A percentile compares a stretch with the other conserved stretches of the same genome.
phyloP scores from a whole-genome alignment of 1,140 invertebrate genomes.

The Stegodyphus mimosarum region DNA sequence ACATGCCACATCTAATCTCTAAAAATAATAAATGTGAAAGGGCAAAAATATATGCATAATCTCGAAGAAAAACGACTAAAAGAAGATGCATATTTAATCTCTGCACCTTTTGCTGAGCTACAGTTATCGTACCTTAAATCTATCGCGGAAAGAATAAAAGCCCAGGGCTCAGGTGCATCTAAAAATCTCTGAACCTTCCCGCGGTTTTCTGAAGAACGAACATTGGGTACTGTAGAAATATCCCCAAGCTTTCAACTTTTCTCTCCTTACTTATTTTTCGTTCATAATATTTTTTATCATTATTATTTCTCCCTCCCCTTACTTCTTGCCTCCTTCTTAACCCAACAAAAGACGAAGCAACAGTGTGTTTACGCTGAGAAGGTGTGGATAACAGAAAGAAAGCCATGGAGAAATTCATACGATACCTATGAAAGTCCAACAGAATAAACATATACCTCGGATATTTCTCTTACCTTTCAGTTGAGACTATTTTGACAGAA shows the following conservation, averaged over 20 bases:
- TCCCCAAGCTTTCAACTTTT: slow-evolving; percentile 11
- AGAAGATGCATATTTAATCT: slow-evolving; percentile 26
- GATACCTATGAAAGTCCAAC: background rate
- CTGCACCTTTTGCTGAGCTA: slow-evolving; percentile 3
- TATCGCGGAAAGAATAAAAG: slow-evolving; percentile 12
- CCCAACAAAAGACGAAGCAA: too few species aligned
- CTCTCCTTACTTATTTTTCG: background rate
- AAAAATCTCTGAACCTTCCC: slow-evolving; percentile 10
- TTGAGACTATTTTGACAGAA: background rate
- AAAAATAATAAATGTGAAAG: too few species aligned
- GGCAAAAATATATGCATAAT: too few species aligned
- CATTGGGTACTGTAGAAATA: background rate
- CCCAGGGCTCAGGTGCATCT: slow-evolving; percentile 4
- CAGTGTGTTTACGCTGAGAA: too few species aligned
- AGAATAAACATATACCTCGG: background rate
- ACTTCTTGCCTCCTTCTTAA: too few species aligned
- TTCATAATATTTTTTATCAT: too few species aligned
- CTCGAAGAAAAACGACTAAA: too few species aligned
- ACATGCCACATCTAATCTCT: too few species aligned
- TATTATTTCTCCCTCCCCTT: too few species aligned
- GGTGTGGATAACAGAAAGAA: too few species aligned
- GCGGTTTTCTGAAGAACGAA: background rate
- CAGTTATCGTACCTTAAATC: slow-evolving; percentile 18
- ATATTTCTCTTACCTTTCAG: background rate
- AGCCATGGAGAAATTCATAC: too few species aligned